A percentile compares a stretch with the other conserved stretches of the same genome.
These are phyloP conservation scores for Echinops telfairi DNA, from an alignment of 2,113 vertebrate species.

Conservation along the genomic window DNA sequence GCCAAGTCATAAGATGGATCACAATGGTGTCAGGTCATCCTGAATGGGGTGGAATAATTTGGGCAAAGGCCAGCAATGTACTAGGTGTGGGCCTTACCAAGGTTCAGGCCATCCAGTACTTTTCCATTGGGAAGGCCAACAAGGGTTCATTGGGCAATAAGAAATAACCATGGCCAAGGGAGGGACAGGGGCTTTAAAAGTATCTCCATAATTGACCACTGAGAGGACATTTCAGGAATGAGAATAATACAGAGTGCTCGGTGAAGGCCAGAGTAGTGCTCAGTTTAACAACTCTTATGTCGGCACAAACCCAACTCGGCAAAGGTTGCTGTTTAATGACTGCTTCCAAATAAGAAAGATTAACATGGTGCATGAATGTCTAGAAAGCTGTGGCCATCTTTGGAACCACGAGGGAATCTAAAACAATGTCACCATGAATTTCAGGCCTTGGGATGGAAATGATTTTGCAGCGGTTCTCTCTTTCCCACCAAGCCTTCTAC, in stretches of 20 bases:
- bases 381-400: neutral
- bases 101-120: constrained; percentile 61
- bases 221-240: neutral
- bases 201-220: neutral
- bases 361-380: neutral
- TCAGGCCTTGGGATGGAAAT: neutral
- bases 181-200: neutral
- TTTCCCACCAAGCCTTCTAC: neutral
- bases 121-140: constrained; percentile 59
- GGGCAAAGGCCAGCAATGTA: constrained; percentile 69
- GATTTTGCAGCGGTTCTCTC: neutral
- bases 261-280: neutral
- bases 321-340: neutral
- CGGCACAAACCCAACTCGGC: neutral
- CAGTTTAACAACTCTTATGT: neutral
- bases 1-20: constrained; percentile 67
- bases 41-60: constrained; percentile 65
- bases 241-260: neutral
- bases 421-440: neutral
- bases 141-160: neutral
- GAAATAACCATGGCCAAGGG: neutral
- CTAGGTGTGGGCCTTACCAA: constrained; percentile 58
- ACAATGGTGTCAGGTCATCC: constrained; percentile 69
- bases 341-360: neutral
- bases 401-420: neutral